These are phyloP conservation scores for Ypsolopha sequella DNA, from an alignment of 2,888 invertebrate genomes.

Conservation along the genomic window DNA sequence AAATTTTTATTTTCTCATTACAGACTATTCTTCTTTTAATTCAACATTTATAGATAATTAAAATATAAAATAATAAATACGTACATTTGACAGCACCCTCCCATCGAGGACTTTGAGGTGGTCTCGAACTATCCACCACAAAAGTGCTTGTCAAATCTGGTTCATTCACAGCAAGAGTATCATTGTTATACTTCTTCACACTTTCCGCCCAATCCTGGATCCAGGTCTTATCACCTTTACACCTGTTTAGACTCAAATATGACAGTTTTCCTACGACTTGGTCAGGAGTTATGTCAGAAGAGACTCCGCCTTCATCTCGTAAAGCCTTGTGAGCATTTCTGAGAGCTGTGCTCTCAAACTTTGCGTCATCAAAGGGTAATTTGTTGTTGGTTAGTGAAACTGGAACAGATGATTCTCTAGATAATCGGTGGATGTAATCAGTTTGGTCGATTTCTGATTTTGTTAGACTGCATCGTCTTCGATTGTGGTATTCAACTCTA, in stretches of 20 bases:
- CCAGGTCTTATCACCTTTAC: conserved; percentile 69
- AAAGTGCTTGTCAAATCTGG: conserved; percentile 22
- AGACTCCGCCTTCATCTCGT: conserved; percentile 33
- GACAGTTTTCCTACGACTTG: conserved; percentile 54
- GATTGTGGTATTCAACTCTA: conserved; percentile 34
- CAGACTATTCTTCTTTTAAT: not conserved
- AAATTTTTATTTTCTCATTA: too few species aligned
- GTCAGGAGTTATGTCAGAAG: conserved; percentile 36
- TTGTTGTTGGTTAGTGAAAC: conserved; percentile 49
- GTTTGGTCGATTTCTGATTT: conserved; percentile 79
- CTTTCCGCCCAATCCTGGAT: conserved; percentile 76
- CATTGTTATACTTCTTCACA: conserved; percentile 64
- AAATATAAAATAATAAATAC: conserved; percentile 21
- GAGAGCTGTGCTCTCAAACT: conserved; percentile 53
- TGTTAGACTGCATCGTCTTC: conserved; percentile 71
- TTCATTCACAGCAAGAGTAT: conserved; percentile 29
- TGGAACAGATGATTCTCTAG: conserved; percentile 55
- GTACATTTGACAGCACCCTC: conserved; percentile 48
- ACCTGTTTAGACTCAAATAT: conserved; percentile 56
- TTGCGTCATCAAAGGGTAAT: conserved; percentile 28
- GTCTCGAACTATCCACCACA: conserved; percentile 33
- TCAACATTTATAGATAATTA: not conserved
- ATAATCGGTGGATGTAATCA: conserved; percentile 65
- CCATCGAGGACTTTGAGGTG: conserved; percentile 48
- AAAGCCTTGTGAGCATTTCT: conserved; percentile 48